A percentile compares a stretch with the other conserved stretches of the same genome.
Conservation (phyloP, 2,113 vertebrate genomes). For the Campylomormyrus numenius region DNA sequence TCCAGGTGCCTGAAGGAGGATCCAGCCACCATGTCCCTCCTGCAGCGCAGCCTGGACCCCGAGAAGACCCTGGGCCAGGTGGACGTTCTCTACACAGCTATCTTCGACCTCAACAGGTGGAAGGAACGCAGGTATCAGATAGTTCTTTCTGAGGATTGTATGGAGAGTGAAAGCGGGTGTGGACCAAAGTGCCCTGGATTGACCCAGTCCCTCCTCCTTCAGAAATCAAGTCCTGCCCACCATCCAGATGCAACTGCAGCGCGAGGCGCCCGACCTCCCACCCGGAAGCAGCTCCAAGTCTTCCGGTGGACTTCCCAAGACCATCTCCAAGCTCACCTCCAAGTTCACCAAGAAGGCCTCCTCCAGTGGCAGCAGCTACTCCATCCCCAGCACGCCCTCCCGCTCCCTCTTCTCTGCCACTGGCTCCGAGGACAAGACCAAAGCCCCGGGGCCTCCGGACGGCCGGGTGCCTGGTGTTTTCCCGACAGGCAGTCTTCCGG, state of each 20-base stretch:
- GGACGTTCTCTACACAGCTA: conserved; percentile 90
- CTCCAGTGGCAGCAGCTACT: conserved; percentile 76
- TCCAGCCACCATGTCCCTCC: conserved; percentile 94
- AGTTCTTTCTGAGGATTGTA: not conserved
- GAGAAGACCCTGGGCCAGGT: conserved; percentile 95
- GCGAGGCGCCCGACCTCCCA: conserved; percentile 78
- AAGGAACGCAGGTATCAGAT: conserved; percentile 79
- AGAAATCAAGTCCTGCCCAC: conserved; percentile 91
- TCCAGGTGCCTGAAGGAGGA: conserved; percentile 97
- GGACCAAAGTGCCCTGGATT: not conserved
- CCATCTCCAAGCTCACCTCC: conserved; percentile 94
- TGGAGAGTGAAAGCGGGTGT: not conserved
- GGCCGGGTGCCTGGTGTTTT: conserved; percentile 76
- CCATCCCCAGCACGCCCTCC: conserved; percentile 83
- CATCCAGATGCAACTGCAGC: conserved; percentile 92
- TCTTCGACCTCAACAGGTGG: conserved; percentile 87
- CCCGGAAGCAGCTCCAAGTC: conserved; percentile 77
- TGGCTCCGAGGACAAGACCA: conserved; percentile 77
- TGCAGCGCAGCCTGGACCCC: conserved; percentile 91
- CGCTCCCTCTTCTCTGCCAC: conserved; percentile 70
- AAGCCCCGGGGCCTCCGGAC: conserved; percentile 61
- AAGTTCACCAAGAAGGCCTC: conserved; percentile 93
- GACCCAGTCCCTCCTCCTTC: conserved; percentile 6
- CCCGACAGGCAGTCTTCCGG: conserved; percentile 69
- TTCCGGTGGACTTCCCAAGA: conserved; percentile 87